A percentile compares a stretch with the other conserved stretches of the same genome.
Evolutionary conservation across 2,888 invertebrate genomes (phyloP).

Genomic region (Drosophila crucigera): DNA sequence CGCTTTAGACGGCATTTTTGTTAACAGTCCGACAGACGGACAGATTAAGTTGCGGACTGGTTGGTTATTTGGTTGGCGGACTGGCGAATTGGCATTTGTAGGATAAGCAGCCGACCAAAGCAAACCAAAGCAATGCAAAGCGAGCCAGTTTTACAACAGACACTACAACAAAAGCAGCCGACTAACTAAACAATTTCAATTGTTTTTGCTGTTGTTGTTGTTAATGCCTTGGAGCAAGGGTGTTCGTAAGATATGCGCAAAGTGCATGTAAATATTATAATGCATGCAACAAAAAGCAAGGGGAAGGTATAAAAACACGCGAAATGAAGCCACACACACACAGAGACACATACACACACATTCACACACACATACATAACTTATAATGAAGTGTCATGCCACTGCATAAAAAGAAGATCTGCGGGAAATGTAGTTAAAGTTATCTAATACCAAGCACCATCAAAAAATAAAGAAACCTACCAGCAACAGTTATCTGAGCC

Average conservation of each 20-base stretch:
- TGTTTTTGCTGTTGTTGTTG: conserved; percentile 9
- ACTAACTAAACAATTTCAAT: conserved; percentile 48
- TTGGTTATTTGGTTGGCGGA: conserved; percentile 30
- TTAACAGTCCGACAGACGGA: conserved; percentile 30
- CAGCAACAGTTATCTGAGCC: neutral
- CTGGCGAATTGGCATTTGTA: conserved; percentile 75
- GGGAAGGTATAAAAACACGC: conserved; percentile 6
- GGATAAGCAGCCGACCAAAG: conserved; percentile 62
- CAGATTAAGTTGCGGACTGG: conserved; percentile 52
- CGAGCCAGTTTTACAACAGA: conserved; percentile 35
- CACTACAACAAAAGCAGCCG: conserved; percentile 38
- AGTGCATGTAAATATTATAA: conserved; percentile 32
- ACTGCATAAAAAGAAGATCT: neutral
- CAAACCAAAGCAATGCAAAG: conserved; percentile 19
- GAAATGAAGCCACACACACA: neutral
- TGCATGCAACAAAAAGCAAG: conserved; percentile 1
- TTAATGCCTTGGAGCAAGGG: conserved; percentile 33
- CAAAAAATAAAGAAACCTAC: neutral
- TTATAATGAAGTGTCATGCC: conserved; percentile 20
- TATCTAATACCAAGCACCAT: neutral
- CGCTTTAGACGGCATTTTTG: conserved; percentile 59
- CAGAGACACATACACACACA: no score
- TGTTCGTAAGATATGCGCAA: conserved; percentile 26
- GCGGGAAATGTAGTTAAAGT: neutral
- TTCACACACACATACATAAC: neutral